Evolutionary conservation across 2,888 invertebrate species (phyloP), one percentile per base, ranked within the genome.

Genomic region (Cyclophora punctaria): DNA sequence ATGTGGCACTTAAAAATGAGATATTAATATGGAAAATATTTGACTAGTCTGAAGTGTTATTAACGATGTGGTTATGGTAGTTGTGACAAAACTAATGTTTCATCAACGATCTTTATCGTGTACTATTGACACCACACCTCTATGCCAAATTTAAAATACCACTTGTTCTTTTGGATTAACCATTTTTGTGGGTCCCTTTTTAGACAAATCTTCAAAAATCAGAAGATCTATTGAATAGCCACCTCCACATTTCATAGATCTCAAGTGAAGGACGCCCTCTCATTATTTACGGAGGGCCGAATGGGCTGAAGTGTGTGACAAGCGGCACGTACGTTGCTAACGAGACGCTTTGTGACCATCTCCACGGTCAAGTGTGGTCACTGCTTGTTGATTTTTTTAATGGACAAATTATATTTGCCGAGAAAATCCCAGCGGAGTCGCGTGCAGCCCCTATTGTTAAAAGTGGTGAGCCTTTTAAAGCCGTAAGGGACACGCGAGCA

Each of bases 281-380:
- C 85, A 88, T 87, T 88, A 88, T 87, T 88, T 88, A 86, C 83
- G 85, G 85, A 86, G 87, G 86, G 83, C 86, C 81, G 83, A 81
- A 37, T 37, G 80, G 80, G 82, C 71, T 84, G 82, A 81, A 83
- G 85, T 83, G 84, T 81, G 85, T 83, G 88, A 85, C 84, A 79
- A 71, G 77, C 82, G 85, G 85, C 88, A 88, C 88, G 88, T 88
- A 78, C 83, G 78, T 57, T 79, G 76, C 85, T 89, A 89, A 89
- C 89, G 89, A 89, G 89, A 87, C 81, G 84, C 82, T 87, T 88
- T 88, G 88, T 88, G 87, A 83, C 83, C 85, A 81, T 82, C 85
- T 78, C 74, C 70, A 69, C 66, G 57, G 59, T 80, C 77, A 69
- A 78, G 79, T 75, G 82, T 81, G 86, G 85, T 83, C 86, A 84